phyloP scores from a whole-genome alignment of 1,140 invertebrate species.

The Drosophila biarmipes region DNA sequence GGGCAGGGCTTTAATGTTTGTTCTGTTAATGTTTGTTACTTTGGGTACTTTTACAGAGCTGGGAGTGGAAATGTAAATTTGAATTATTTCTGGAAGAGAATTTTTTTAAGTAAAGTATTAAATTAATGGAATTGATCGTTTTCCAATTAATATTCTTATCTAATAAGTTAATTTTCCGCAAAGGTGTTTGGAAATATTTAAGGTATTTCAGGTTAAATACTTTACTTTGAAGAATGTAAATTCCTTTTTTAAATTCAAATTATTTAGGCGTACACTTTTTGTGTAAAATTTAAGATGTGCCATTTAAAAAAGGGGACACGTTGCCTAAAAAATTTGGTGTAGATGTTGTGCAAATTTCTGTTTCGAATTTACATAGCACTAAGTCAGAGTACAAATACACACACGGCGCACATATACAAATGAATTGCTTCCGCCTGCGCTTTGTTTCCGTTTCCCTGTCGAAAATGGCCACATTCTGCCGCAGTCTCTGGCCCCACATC shows the following conservation, averaged over 20 bases:
- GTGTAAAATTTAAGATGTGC: constrained; percentile 1
- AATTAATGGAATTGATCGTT: not conserved
- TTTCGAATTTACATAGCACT: constrained; percentile 57
- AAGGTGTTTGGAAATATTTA: not conserved
- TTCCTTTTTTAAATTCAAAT: not conserved
- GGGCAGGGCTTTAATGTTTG: too few species aligned
- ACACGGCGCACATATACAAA: constrained; percentile 53
- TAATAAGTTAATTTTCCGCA: not conserved
- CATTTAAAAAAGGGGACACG: not conserved
- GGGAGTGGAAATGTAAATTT: not conserved
- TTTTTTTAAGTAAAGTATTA: too few species aligned
- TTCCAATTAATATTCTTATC: not conserved
- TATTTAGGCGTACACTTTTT: not conserved
- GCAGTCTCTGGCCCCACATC: constrained; percentile 26
- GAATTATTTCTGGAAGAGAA: too few species aligned
- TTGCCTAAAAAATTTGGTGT: constrained; percentile 19
- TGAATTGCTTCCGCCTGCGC: constrained; percentile 73
- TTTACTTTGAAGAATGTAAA: not conserved
- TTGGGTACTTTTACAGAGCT: not conserved
- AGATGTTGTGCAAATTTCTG: constrained; percentile 29
- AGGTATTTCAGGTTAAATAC: not conserved
- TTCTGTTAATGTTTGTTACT: not conserved
- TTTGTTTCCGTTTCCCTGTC: constrained; percentile 67
- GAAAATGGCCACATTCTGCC: constrained; percentile 56
- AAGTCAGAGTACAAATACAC: constrained; percentile 29